Conservation (phyloP, 1,140 invertebrate species). For the Tetramorium alpestre region DNA sequence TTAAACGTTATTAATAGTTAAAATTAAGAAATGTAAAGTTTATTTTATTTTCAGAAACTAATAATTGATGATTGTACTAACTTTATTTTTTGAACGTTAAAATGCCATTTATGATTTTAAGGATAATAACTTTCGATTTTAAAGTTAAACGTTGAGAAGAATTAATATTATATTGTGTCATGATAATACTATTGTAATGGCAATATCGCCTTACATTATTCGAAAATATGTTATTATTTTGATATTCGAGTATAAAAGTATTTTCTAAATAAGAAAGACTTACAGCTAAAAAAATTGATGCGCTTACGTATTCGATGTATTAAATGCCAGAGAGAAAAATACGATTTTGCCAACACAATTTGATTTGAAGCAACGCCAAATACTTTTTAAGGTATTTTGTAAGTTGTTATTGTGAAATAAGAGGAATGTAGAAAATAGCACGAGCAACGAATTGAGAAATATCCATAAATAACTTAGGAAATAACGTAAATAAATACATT, state of each 20-base stretch:
- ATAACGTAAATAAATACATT: not conserved
- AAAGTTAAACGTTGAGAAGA: not conserved
- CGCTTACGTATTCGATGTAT: not conserved
- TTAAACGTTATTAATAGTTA: too few species aligned
- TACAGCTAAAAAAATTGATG: conserved; percentile 4
- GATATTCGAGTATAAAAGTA: not conserved
- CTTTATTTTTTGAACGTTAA: not conserved
- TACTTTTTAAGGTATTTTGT: conserved; percentile 22
- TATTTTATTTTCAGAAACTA: not conserved
- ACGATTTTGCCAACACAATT: conserved; percentile 15
- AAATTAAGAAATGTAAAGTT: not conserved
- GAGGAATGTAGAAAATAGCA: not conserved
- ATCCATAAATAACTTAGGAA: not conserved
- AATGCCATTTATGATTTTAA: not conserved
- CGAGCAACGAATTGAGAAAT: not conserved
- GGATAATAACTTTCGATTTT: not conserved
- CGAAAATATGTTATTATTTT: conserved; percentile 15
- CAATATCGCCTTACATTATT: not conserved
- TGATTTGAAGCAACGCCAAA: conserved; percentile 25
- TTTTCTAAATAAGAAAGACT: not conserved
- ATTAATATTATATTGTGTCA: not conserved
- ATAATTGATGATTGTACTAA: not conserved
- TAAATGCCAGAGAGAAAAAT: conserved; percentile 15
- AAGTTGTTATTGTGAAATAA: conserved; percentile 13
- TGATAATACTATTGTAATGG: not conserved